Evolutionary conservation across 2,797 vertebrate species (phyloP), one percentile per base, ranked within the genome.

Genomic region (Bovichtus variegatus): DNA sequence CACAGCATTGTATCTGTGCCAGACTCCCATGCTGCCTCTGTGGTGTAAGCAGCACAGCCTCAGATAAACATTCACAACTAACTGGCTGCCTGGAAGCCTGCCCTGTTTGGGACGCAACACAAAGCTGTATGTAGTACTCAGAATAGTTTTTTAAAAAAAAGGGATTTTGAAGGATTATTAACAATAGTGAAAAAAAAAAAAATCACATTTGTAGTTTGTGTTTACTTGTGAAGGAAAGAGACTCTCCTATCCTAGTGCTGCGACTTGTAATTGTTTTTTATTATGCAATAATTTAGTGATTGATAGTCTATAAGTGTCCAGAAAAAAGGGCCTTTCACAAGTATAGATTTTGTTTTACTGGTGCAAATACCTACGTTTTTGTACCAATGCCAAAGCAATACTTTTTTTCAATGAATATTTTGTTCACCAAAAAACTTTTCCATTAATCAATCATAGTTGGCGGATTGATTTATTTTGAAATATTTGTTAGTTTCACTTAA

Each of bases 1-100:
- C 83, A 27, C 80, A 82, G 88, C 67, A 10, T 60, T 86, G 81
- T 76, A 73, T 73, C 59, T 23, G 68, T 72, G 86, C 78, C 86
- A 87, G 80, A 88, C 83, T 90, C 84, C 83, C 84, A 73, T 83
- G 79, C 74, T 83, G 80, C 81, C 82, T 80, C 60, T 49, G 73
- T 89, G 86, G 72, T 65, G 81, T 72, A 60, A 88, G 82, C 80
- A 76, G 67, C 72, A 55, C 81, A 71, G 60, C 58, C 61, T 69
- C 76, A 63, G 72, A 89, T 78, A 87, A 87, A 90, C 86, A 86
- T 66, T 85, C 73, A 78, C 65, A 51, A 64, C 47, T 71, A 36
- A 71, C 59, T 27, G 55, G 61, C 74, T 27, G 53, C 60, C 53
- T 68, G 85, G 80, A 84, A 76, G 66, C 21, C 65, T 2, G 59